phyloP scores from a whole-genome alignment of 2,888 invertebrate species.

The Philereme vetulata region DNA sequence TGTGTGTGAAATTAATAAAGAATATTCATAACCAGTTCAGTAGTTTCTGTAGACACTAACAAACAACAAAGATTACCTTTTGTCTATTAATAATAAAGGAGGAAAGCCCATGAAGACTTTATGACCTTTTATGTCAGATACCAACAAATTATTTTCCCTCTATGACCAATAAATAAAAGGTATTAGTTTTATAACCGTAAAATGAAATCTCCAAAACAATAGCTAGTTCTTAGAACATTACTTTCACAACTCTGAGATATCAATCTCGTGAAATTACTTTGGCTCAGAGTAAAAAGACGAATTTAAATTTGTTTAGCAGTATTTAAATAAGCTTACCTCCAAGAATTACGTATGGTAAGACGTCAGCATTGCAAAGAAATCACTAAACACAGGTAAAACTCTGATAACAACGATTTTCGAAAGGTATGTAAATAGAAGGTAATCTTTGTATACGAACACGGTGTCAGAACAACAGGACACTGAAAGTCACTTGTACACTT shows the following conservation, averaged over 20 bases:
- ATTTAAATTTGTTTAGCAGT: conserved; percentile 39
- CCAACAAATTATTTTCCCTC: conserved; percentile 14
- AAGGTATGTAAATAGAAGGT: conserved; percentile 52
- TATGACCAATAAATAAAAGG: conserved; percentile 8
- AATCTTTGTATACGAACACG: conserved; percentile 51
- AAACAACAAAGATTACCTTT: no score
- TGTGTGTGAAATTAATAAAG: no score
- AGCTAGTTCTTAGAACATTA: conserved; percentile 39
- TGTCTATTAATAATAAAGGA: background rate
- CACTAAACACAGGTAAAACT: conserved; percentile 54
- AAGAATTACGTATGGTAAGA: conserved; percentile 49
- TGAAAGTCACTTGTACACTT: conserved; percentile 51
- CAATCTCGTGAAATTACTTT: conserved; percentile 43
- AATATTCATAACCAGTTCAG: no score
- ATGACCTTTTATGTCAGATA: background rate
- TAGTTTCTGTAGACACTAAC: no score
- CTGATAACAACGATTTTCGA: conserved; percentile 59
- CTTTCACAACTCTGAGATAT: conserved; percentile 57
- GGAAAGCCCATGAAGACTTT: background rate
- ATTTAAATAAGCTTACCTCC: conserved; percentile 57
- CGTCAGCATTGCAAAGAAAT: conserved; percentile 59
- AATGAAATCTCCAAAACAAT: conserved; percentile 49
- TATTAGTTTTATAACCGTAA: conserved; percentile 38
- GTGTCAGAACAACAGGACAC: conserved; percentile 58
- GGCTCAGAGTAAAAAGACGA: conserved; percentile 26